Evolutionary conservation across 2,113 vertebrate species (phyloP).

Genomic region (Oncorhynchus keta): DNA sequence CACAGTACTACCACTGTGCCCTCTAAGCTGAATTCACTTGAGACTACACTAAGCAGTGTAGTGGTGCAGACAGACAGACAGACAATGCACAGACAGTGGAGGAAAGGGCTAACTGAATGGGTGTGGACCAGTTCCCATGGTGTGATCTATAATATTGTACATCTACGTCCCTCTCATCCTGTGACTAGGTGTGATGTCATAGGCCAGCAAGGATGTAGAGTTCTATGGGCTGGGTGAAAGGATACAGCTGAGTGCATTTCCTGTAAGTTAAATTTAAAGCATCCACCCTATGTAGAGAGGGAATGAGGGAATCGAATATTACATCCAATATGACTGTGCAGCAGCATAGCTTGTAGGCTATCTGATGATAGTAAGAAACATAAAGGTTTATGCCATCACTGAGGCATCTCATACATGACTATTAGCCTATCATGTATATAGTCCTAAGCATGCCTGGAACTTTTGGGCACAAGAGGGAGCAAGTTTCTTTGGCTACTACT

Average conservation of each 20-base stretch:
- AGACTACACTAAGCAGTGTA: no score
- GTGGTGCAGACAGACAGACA: slow-evolving; percentile 26
- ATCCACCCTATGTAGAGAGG: neutral
- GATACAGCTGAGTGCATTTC: no score
- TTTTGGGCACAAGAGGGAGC: no score
- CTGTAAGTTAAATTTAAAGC: no score
- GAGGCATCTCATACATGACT: no score
- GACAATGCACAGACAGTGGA: slow-evolving; percentile 17
- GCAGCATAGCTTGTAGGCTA: no score
- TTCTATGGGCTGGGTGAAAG: neutral
- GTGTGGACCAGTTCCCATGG: slow-evolving; percentile 24
- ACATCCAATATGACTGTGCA: no score
- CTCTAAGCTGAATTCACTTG: neutral
- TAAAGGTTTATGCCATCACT: no score
- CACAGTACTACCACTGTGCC: neutral
- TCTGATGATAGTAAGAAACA: no score
- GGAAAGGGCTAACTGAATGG: slow-evolving; percentile 35
- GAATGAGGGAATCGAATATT: neutral
- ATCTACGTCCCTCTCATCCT: slow-evolving; percentile 33
- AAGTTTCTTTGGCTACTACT: no score
- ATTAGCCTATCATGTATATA: no score
- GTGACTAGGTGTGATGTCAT: slow-evolving; percentile 53
- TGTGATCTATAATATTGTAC: slow-evolving; percentile 2
- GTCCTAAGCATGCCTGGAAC: no score
- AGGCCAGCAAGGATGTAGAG: neutral